phyloP scores from a whole-genome alignment of 2,113 vertebrate genomes.

The Dasyurus viverrinus region DNA sequence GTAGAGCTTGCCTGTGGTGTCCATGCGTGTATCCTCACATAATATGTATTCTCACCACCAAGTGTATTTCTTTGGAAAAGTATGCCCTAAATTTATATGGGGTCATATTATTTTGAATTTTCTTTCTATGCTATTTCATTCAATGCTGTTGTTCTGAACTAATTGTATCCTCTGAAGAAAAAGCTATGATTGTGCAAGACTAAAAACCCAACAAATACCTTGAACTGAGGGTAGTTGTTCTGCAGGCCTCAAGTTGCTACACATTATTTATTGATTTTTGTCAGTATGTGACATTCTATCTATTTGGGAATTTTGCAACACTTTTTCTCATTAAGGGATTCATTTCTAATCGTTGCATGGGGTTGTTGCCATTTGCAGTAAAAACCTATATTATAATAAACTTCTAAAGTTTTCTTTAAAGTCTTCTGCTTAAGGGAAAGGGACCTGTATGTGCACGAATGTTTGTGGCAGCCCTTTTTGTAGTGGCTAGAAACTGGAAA shows the following conservation, averaged over 20 bases:
- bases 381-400: conserved; percentile 34
- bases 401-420: conserved; percentile 2
- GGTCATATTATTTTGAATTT: not conserved
- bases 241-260: not conserved
- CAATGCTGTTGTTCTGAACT: not conserved
- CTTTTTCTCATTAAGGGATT: not conserved
- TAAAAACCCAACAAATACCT: not conserved
- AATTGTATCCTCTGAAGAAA: not conserved
- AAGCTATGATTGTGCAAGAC: not conserved
- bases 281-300: not conserved
- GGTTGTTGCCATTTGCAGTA: conserved; percentile 17
- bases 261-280: not conserved
- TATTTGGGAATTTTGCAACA: not conserved
- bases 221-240: not conserved
- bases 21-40: not conserved
- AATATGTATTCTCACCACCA: not conserved
- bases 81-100: not conserved
- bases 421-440: too few species aligned
- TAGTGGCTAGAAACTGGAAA: too few species aligned
- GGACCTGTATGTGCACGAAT: too few species aligned
- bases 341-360: not conserved
- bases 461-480: too few species aligned
- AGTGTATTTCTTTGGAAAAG: not conserved
- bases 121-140: not conserved
- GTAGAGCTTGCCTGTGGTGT: not conserved